Evolutionary conservation across 2,797 vertebrate genomes (phyloP), one percentile per base, ranked within the genome.

Genomic region (Nothura maculosa): DNA sequence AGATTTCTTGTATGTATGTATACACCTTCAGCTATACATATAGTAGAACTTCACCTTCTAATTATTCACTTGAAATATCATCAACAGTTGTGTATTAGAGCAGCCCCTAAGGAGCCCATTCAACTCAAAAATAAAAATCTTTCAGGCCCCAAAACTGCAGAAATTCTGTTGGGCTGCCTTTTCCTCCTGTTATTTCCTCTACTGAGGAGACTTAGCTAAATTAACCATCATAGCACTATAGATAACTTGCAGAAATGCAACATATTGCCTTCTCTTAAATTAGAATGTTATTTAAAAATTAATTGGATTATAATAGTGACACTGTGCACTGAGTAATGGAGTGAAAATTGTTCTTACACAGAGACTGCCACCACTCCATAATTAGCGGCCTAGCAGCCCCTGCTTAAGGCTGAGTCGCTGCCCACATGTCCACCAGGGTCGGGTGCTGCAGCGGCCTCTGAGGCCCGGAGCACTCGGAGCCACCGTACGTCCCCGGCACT

Each of bases 231-330:
- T 16, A 50, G 45, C 55, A 27, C 66, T 81, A 68, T 5, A 83
- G 87, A 96, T 93, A 92, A 93, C 79, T 69, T 72, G 70, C 6
- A 9, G 87, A 95, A 96, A 92, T 68, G 74, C 82, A 91, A 77
- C 85, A 86, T 89, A 84, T 83, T 87, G 80, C 64, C 42, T 90
- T 85, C 86, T 90, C 89, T 89, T 83, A 91, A 94, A 94, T 69
- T 79, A 82, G 87, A 94, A 93, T 67, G 48, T 30, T 95, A 92
- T 90, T 96, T 70, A 22, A 85, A 76, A 96, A 96, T 91, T 94
- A 96, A 93, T 90, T 87, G 89, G 61, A 61, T 85, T 95, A 76
- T 95, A 93, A 83, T 36, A 84, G 86, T 93, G 94, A 88, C 93
- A 88, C 73, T 43, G 43, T 88, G 95, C 92, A 77, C 63, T 72